Conservation (phyloP, 2,113 vertebrate genomes). For the Lutjanus erythropterus region DNA sequence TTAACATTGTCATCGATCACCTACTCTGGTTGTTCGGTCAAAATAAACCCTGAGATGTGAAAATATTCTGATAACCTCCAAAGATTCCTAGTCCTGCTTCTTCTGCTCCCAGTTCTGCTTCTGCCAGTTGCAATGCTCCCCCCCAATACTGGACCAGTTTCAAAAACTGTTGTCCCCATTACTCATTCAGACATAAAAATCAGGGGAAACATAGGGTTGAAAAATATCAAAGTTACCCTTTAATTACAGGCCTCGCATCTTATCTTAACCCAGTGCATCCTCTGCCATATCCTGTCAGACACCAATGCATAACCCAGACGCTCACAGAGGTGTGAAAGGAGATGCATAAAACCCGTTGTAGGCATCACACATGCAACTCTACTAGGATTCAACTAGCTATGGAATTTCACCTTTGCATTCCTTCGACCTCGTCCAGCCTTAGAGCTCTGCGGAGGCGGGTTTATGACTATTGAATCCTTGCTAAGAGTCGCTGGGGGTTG, state of each 20-base stretch:
- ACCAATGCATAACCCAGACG: slow-evolving; percentile 38
- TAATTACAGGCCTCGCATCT: slow-evolving; percentile 25
- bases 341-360: slow-evolving; percentile 33
- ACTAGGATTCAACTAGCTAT: background rate
- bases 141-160: too few relatives aligned
- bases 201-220: too few relatives aligned
- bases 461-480: slow-evolving; percentile 91
- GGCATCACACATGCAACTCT: slow-evolving; percentile 73
- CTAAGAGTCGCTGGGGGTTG: slow-evolving; percentile 66
- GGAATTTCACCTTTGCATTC: slow-evolving; percentile 92
- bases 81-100: too few relatives aligned
- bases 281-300: background rate
- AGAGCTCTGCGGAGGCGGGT: slow-evolving; percentile 92
- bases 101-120: too few relatives aligned
- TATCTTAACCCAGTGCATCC: slow-evolving; percentile 29
- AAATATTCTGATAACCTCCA: too few relatives aligned
- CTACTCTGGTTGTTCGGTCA: too few relatives aligned
- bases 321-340: slow-evolving; percentile 45
- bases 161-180: too few relatives aligned
- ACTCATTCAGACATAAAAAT: too few relatives aligned
- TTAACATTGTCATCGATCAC: too few relatives aligned
- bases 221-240: too few relatives aligned
- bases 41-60: too few relatives aligned
- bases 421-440: slow-evolving; percentile 94
- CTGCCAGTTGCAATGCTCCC: too few relatives aligned